Base-by-base conservation (phyloP, 2,888 invertebrate genomes). In the Plagodis dolabraria region DNA sequence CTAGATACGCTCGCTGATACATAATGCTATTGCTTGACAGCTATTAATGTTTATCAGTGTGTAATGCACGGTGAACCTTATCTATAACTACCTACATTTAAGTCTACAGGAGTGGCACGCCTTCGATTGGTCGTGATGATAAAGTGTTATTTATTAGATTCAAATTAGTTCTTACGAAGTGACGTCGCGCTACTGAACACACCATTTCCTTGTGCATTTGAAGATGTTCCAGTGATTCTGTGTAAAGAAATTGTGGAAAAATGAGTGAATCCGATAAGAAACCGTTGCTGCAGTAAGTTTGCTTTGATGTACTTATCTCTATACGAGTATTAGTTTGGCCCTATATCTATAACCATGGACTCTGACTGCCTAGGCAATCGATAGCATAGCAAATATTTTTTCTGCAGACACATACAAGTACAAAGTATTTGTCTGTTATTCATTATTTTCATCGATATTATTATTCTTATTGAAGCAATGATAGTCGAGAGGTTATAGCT, bases 231-330 rank as follows among this genome's bases (percentile, higher is more conserved):
- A 64, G 64, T 60, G 50, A 47, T 47, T 48, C n/a, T 42, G 49
- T 48, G 60, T 10, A 40, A 38, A 38, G 36, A 47, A 10, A 46
- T 8, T 40, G 60, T 57, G 52, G 46, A 76, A 66, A 22, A 61
- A 89, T 86, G 86, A 74, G 76, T 5, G 87, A 86, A 53, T 71
- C 68, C 42, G 86, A 86, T 56, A 75, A 67, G 44, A 84, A 84
- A 50, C 88, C 89, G 2, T 70, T 89, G 48, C 57, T 90, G 44
- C 73, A 80, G 89, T 90, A 72, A 89, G 90, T 89, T 63, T n/a
- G 42, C 1, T 8, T 38, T 9, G 7, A 38, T 38, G 22, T 38
- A 38, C 9, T 38, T 38, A 0, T 9, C 7, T 38, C 7, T 9
- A n/a, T n/a, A 38, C 9, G 38, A 38, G 38, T 8, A 38, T 8